Percentiles rank a stretch among this genome's conserved stretches.
phyloP scores from a whole-genome alignment of 2,888 invertebrate genomes.

The Xanthorhoe designata region DNA sequence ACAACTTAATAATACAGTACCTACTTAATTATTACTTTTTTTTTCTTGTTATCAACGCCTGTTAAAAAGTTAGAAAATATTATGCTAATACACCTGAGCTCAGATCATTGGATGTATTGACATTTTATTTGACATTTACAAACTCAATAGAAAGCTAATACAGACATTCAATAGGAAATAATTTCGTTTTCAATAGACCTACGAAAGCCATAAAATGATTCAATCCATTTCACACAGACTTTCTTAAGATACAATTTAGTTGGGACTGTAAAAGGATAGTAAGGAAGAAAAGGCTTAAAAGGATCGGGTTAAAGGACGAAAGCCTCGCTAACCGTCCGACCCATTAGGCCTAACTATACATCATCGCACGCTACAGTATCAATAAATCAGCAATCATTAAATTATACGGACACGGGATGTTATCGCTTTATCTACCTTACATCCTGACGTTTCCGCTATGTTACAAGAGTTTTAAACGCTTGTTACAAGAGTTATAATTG shows the following conservation, averaged over 20 bases:
- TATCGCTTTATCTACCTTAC: too few relatives aligned
- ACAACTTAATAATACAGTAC: too few relatives aligned
- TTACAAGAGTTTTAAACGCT: too few relatives aligned
- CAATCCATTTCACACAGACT: background rate
- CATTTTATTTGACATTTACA: background rate
- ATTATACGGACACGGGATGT: background rate
- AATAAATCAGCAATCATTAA: background rate
- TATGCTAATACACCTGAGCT: background rate
- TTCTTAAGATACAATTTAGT: constrained; percentile 1
- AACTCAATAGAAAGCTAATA: too few relatives aligned
- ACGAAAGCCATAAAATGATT: background rate
- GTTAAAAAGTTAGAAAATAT: too few relatives aligned
- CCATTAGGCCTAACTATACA: constrained; percentile 15
- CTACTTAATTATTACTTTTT: too few relatives aligned
- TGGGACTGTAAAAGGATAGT: background rate
- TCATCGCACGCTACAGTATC: constrained; percentile 7
- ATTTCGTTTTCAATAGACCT: too few relatives aligned
- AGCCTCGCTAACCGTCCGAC: constrained; percentile 1
- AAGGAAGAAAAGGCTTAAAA: constrained; percentile 1
- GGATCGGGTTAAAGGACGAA: constrained; percentile 5
- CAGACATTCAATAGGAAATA: too few relatives aligned
- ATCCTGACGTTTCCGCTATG: too few relatives aligned
- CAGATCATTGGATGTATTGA: background rate
- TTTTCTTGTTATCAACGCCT: too few relatives aligned
- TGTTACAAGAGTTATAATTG: too few relatives aligned